These are phyloP conservation scores for Heteropelma amictum DNA, from an alignment of 2,888 invertebrate species.

Conservation along the genomic window DNA sequence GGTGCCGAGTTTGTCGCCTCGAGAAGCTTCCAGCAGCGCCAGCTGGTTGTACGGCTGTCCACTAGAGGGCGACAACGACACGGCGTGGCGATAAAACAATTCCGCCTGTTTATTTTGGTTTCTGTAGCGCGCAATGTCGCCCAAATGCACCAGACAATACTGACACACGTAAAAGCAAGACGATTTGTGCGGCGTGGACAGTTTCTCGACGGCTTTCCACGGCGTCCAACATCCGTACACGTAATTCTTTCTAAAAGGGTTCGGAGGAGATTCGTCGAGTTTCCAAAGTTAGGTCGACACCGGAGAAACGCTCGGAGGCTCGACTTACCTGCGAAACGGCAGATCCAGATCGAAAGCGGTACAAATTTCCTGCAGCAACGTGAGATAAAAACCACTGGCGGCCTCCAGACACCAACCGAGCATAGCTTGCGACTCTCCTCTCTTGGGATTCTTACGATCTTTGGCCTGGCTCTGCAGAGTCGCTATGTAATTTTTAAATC, in stretches of 20 bases:
- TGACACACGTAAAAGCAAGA: conserved; percentile 92
- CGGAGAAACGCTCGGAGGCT: no score
- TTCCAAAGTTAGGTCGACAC: neutral
- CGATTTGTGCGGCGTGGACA: conserved; percentile 81
- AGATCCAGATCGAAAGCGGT: conserved; percentile 89
- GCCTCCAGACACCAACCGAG: conserved; percentile 90
- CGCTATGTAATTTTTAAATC: conserved; percentile 92
- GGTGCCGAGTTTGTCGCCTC: conserved; percentile 88
- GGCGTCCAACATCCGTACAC: conserved; percentile 78
- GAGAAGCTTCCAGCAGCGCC: conserved; percentile 88
- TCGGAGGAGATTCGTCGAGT: neutral
- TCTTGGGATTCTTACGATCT: conserved; percentile 88
- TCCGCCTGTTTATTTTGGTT: conserved; percentile 90
- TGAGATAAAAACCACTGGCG: conserved; percentile 91
- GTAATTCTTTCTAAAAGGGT: conserved; percentile 76
- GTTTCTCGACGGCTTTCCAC: conserved; percentile 76
- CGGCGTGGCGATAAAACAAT: conserved; percentile 90
- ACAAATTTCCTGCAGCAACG: conserved; percentile 89
- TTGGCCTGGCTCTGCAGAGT: conserved; percentile 87
- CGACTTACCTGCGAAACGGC: conserved; percentile 83
- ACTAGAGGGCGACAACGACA: conserved; percentile 85
- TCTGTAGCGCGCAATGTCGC: conserved; percentile 91
- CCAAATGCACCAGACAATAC: conserved; percentile 92
- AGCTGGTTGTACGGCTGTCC: conserved; percentile 95
- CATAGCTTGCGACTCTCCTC: conserved; percentile 87